Conservation (phyloP, 2,888 invertebrate species). For the Auanema sp. region DNA sequence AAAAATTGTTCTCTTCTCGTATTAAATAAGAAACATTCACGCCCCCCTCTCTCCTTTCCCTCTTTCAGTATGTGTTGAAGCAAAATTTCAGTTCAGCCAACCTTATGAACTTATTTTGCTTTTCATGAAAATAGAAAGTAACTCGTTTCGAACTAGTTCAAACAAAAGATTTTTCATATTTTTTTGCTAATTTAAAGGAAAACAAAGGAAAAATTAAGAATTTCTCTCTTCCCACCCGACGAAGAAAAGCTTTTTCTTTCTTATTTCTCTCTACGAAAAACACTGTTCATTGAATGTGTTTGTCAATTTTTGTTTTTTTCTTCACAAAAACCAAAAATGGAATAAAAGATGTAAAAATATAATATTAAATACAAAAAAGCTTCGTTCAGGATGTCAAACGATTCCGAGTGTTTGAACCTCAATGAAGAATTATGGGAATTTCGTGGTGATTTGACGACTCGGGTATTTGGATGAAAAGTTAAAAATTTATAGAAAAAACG, state of each 20-base stretch:
- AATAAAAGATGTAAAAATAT: too few species aligned
- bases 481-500: neutral
- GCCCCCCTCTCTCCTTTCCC: too few species aligned
- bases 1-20: too few species aligned
- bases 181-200: too few species aligned
- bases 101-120: too few species aligned
- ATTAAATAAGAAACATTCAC: neutral
- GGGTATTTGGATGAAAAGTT: constrained; percentile 20
- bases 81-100: too few species aligned
- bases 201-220: constrained; percentile 2
- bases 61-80: neutral
- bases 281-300: neutral
- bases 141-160: too few species aligned
- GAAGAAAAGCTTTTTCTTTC: neutral
- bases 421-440: constrained; percentile 58
- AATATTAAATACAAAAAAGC: too few species aligned
- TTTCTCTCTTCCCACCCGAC: neutral
- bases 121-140: too few species aligned
- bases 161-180: too few species aligned
- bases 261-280: neutral
- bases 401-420: constrained; percentile 51
- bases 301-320: constrained; percentile 1
- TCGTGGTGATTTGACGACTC: constrained; percentile 39
- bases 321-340: too few species aligned
- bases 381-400: constrained; percentile 49